Evolutionary conservation across 2,113 vertebrate species (phyloP), one percentile per base, ranked within the genome.

Genomic region (Ahaetulla prasina): DNA sequence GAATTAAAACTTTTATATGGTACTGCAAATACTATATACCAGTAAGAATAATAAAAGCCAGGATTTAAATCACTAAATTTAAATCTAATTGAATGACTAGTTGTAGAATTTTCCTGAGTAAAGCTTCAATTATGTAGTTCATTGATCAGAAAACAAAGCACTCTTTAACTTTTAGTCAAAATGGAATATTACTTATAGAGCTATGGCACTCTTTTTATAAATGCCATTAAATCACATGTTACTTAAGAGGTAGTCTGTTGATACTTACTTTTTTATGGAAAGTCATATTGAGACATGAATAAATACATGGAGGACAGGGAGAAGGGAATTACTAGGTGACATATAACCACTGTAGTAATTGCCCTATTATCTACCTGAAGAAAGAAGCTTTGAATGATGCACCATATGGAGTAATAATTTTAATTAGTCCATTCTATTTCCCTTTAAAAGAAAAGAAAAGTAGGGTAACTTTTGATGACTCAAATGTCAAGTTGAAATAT

Each of bases 401-500:
- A 93, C 74, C 74, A 94, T 60, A 90, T 92, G 53, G 89, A 89
- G 89, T 23, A 95, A 94, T 91, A 92, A 94, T 95, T 93, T 92
- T 86, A 2, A 89, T 90, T 95, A 52, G 12, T 52, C 50, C 50
- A 52, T 52, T 52, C 50, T 52, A 47, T 94, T 95, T 54, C 91
- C 88, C 92, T 92, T 96, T 92, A 30, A 63, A 22, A 0, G 54
- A 95, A 92, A 25, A 95, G 94, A 92, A 94, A 95, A 96, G 94
- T 84, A 89, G 94, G 85, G 45, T 94, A 92, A 85, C 50, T 50
- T 54, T 80, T 80, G 93, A 50, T 85, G 27, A 93, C 94, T 94
- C 47, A 43, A 93, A 91, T 92, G 92, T 95, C 91, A 95, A 94
- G 87, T 6, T 94, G 91, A 96, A 96, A 95, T 95, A 95, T 88